These are phyloP conservation scores for Phymatocera aterrima DNA, from an alignment of 2,888 invertebrate genomes.

Conservation along the genomic window DNA sequence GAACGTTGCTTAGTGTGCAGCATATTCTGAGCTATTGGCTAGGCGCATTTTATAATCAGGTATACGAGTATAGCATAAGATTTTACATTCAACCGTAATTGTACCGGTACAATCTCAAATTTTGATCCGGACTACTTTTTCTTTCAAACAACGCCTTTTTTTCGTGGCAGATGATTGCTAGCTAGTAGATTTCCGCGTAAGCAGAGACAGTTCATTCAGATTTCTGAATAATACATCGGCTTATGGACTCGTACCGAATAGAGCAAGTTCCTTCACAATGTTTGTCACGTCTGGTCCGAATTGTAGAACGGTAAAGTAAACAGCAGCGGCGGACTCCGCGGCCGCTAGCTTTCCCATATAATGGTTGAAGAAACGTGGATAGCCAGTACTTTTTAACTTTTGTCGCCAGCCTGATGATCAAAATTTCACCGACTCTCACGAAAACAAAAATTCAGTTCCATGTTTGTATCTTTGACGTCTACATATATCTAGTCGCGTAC, in stretches of 20 bases:
- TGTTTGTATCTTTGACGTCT: neutral
- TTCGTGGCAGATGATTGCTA: neutral
- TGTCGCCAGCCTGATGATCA: neutral
- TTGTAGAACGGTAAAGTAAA: slow-evolving; percentile 38
- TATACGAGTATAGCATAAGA: neutral
- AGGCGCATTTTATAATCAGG: neutral
- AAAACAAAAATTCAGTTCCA: neutral
- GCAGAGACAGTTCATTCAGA: neutral
- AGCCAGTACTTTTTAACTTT: neutral
- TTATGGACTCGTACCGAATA: slow-evolving; percentile 8
- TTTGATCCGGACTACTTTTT: neutral
- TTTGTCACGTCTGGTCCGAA: slow-evolving; percentile 38
- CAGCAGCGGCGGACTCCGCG: neutral
- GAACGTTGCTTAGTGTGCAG: neutral
- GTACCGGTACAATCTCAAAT: neutral
- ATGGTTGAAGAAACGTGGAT: neutral
- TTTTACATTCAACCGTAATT: neutral
- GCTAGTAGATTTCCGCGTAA: neutral
- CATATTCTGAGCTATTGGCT: neutral
- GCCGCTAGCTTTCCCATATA: slow-evolving; percentile 4
- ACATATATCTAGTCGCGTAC: neutral
- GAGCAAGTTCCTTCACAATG: slow-evolving; percentile 21
- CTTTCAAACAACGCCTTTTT: neutral
- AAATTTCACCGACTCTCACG: neutral
- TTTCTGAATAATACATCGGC: neutral